Percentiles rank a stretch among this genome's conserved stretches.
Evolutionary conservation across 1,140 invertebrate species (phyloP).

Genomic region (Calycopis cecrops): DNA sequence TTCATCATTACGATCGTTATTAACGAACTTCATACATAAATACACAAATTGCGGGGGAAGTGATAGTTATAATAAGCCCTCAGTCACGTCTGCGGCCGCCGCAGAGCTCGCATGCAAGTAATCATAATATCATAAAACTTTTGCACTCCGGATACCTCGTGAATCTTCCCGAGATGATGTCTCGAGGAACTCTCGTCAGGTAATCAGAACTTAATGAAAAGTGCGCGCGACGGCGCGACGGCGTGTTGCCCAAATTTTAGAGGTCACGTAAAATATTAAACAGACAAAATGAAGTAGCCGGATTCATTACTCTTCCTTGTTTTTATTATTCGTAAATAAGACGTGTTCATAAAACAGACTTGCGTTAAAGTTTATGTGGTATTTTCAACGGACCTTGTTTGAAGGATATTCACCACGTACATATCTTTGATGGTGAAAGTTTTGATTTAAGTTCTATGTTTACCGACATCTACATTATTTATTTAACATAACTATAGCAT

Average conservation of each 20-base stretch:
- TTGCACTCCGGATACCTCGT: slow-evolving; percentile 64
- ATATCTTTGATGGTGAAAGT: no score
- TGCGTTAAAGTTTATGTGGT: slow-evolving; percentile 49
- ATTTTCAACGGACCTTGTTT: no score
- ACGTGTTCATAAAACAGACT: slow-evolving; percentile 63
- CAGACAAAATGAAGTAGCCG: slow-evolving; percentile 69
- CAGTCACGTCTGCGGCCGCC: slow-evolving; percentile 36
- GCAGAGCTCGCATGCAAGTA: slow-evolving; percentile 49
- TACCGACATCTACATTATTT: no score
- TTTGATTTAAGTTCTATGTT: no score
- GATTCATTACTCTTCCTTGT: slow-evolving; percentile 70
- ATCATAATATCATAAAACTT: slow-evolving; percentile 72
- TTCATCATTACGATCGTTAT: slow-evolving; percentile 24
- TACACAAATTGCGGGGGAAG: not conserved
- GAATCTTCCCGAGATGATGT: slow-evolving; percentile 50
- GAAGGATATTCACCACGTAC: no score
- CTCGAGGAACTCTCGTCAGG: slow-evolving; percentile 48
- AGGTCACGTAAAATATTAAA: slow-evolving; percentile 75
- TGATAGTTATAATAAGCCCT: slow-evolving; percentile 15
- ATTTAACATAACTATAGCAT: no score
- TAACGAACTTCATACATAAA: slow-evolving; percentile 5
- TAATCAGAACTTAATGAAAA: slow-evolving; percentile 74
- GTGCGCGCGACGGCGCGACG: slow-evolving; percentile 49
- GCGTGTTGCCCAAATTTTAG: slow-evolving; percentile 64
- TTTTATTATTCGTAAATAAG: slow-evolving; percentile 74